These are phyloP conservation scores for Ochropacha duplaris DNA, from an alignment of 2,888 invertebrate species.

Conservation along the genomic window DNA sequence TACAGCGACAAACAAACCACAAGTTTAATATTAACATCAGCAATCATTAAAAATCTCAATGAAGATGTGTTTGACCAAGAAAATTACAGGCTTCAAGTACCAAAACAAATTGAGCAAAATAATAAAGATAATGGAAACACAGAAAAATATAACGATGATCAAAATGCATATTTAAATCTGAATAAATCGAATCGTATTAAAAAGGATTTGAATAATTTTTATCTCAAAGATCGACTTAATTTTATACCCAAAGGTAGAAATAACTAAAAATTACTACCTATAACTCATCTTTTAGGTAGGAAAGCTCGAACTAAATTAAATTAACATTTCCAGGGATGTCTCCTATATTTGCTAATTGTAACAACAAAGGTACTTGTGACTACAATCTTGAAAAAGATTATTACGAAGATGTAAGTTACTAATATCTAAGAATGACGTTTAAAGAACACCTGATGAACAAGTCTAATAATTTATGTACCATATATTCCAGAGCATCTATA, in stretches of 20 bases:
- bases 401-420: slow-evolving; percentile 58
- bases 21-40: background rate
- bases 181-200: background rate
- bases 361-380: slow-evolving; percentile 36
- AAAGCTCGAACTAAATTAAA: background rate
- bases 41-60: background rate
- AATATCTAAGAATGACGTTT: background rate
- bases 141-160: background rate
- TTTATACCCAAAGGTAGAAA: slow-evolving; percentile 84
- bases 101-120: background rate
- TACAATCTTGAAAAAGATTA: slow-evolving; percentile 49
- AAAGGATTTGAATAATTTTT: slow-evolving; percentile 43
- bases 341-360: slow-evolving; percentile 71
- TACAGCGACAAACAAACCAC: background rate
- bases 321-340: slow-evolving; percentile 69
- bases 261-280: too few relatives aligned
- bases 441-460: background rate
- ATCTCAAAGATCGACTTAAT: slow-evolving; percentile 65
- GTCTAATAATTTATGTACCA: slow-evolving; percentile 7
- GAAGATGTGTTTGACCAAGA: background rate
- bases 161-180: background rate
- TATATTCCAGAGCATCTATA: slow-evolving; percentile 63
- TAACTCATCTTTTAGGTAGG: too few relatives aligned
- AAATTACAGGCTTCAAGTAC: background rate
- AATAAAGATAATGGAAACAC: slow-evolving; percentile 4